A percentile compares a stretch with the other conserved stretches of the same genome.
phyloP scores from a whole-genome alignment of 2,113 vertebrate species.

The Galeopterus variegatus region DNA sequence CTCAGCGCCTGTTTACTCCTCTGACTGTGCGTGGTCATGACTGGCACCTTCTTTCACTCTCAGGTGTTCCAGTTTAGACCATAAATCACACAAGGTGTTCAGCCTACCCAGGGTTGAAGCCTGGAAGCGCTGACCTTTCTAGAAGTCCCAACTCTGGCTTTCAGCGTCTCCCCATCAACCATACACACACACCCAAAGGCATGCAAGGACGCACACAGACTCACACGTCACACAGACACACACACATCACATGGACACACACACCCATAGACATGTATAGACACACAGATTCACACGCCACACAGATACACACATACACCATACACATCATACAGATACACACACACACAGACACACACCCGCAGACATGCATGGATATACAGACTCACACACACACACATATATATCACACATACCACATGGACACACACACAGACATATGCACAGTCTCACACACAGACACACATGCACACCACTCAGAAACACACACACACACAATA shows the following conservation, averaged over 20 bases:
- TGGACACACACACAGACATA: too few species aligned
- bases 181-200: too few species aligned
- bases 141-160: background rate
- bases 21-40: background rate
- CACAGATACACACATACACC: background rate
- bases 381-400: background rate
- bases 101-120: background rate
- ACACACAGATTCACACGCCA: background rate
- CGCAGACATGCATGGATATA: background rate
- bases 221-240: background rate
- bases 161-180: background rate
- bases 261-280: background rate
- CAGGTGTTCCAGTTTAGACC: too few species aligned
- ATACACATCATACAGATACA: background rate
- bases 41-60: fast-evolving
- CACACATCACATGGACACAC: background rate
- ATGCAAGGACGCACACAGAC: background rate
- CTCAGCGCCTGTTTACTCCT: fast-evolving
- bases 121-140: background rate
- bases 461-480: background rate
- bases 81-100: background rate
- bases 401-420: background rate
- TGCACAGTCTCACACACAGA: background rate
- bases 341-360: background rate
- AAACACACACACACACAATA: background rate